Percentiles rank a stretch among this genome's conserved stretches.
Conservation (phyloP, 2,888 invertebrate genomes). For the Philereme vetulata region DNA sequence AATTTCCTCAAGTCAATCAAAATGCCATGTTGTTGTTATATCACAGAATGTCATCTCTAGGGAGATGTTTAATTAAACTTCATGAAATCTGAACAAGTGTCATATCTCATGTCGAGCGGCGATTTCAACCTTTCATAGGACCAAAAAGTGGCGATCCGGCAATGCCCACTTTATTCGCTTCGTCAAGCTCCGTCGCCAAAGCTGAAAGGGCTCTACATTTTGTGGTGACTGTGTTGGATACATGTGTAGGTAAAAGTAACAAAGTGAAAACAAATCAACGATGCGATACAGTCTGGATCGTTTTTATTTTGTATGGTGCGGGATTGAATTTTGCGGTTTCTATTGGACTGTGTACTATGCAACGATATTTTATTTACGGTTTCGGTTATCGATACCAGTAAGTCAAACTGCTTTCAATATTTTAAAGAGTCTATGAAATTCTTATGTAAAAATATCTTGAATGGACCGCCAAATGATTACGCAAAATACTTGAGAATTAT, state of each 20-base stretch:
- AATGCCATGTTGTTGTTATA: constrained; percentile 46
- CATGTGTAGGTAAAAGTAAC: constrained; percentile 55
- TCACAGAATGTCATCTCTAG: constrained; percentile 48
- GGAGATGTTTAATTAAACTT: constrained; percentile 70
- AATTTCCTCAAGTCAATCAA: constrained; percentile 74
- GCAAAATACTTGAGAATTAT: constrained; percentile 19
- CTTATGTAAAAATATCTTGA: not conserved
- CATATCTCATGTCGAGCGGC: constrained; percentile 56
- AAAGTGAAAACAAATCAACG: constrained; percentile 76
- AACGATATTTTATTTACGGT: constrained; percentile 15
- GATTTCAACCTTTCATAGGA: constrained; percentile 51
- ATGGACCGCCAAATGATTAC: constrained; percentile 4
- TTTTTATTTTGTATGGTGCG: constrained; percentile 78
- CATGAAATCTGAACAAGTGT: constrained; percentile 62
- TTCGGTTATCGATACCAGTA: constrained; percentile 1
- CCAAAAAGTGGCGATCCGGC: constrained; percentile 47
- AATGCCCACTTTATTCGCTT: constrained; percentile 35
- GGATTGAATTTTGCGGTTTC: constrained; percentile 79
- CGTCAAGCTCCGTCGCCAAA: constrained; percentile 19
- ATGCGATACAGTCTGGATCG: constrained; percentile 62
- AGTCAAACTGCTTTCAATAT: not conserved
- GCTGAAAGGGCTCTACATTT: constrained; percentile 43
- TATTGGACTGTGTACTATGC: constrained; percentile 52
- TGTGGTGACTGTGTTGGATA: constrained; percentile 52
- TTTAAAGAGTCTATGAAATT: not conserved